A percentile compares a stretch with the other conserved stretches of the same genome.
Conservation (phyloP, 2,888 invertebrate genomes). For the Andrena bicolor region DNA sequence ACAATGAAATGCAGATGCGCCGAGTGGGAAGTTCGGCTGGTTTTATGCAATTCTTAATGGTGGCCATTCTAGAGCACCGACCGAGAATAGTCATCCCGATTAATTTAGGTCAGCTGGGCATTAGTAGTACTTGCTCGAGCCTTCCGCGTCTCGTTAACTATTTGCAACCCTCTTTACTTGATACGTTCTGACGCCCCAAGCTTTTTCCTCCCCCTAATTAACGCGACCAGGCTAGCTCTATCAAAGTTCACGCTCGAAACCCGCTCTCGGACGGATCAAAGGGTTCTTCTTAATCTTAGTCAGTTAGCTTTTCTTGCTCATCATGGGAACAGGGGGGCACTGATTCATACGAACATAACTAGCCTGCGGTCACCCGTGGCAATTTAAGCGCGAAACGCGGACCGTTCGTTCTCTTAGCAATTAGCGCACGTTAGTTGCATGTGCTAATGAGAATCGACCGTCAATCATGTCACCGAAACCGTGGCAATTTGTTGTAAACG, state of each 20-base stretch:
- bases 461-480: slow-evolving; percentile 32
- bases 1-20: slow-evolving; percentile 35
- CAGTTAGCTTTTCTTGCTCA: no score
- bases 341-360: no score
- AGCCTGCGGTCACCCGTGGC: no score
- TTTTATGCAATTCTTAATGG: slow-evolving; percentile 20
- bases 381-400: no score
- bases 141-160: slow-evolving; percentile 2
- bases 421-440: neutral
- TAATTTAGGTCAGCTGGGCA: slow-evolving; percentile 24
- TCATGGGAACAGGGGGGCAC: no score
- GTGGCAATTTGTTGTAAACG: slow-evolving; percentile 34
- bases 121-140: slow-evolving; percentile 25
- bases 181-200: neutral
- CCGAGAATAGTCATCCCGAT: slow-evolving; percentile 29
- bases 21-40: neutral
- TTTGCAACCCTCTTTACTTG: slow-evolving; percentile 3
- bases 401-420: no score
- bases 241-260: neutral
- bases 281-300: no score
- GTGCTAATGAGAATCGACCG: slow-evolving; percentile 33
- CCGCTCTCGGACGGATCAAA: neutral
- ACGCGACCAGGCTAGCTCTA: neutral
- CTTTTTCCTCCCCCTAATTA: slow-evolving; percentile 12
- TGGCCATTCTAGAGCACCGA: neutral